Percentiles rank a stretch among this genome's conserved stretches.
phyloP scores from a whole-genome alignment of 2,888 invertebrate species.

The Macrophya alboannulata region DNA sequence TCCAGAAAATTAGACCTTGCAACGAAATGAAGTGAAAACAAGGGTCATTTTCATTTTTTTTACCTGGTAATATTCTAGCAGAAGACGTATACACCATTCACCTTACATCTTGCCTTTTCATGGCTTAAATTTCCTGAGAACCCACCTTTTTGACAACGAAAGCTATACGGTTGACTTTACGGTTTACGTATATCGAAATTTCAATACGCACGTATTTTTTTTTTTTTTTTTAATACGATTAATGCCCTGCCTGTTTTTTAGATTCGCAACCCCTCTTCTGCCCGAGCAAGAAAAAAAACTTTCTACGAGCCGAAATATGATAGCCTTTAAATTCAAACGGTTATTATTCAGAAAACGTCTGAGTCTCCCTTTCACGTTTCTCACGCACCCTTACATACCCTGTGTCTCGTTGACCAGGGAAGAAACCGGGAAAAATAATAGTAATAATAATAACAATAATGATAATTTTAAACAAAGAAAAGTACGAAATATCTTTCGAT shows the following conservation, averaged over 20 bases:
- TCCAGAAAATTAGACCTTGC: background rate
- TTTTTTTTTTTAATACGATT: background rate
- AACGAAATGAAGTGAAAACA: background rate
- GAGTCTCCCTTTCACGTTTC: slow-evolving; percentile 3
- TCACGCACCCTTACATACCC: slow-evolving; percentile 15
- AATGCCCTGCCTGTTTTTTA: background rate
- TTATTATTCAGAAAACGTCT: slow-evolving; percentile 26
- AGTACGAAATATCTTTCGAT: background rate
- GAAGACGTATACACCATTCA: background rate
- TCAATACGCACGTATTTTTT: slow-evolving; percentile 33
- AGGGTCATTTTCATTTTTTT: background rate
- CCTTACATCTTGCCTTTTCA: background rate
- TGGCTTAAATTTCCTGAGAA: background rate
- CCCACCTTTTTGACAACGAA: background rate
- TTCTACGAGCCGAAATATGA: slow-evolving; percentile 25
- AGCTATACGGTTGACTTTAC: background rate
- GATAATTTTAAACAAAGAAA: background rate
- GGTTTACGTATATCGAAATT: slow-evolving; percentile 30
- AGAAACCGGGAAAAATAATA: background rate
- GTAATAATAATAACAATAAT: background rate
- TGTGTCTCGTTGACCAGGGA: background rate
- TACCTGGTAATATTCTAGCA: background rate
- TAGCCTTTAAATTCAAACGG: slow-evolving; percentile 35
- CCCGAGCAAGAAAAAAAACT: background rate
- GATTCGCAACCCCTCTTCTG: background rate